Percentiles rank a stretch among this genome's conserved stretches.
Conservation (phyloP, 2,888 invertebrate species). For the Cephus spinipes region DNA sequence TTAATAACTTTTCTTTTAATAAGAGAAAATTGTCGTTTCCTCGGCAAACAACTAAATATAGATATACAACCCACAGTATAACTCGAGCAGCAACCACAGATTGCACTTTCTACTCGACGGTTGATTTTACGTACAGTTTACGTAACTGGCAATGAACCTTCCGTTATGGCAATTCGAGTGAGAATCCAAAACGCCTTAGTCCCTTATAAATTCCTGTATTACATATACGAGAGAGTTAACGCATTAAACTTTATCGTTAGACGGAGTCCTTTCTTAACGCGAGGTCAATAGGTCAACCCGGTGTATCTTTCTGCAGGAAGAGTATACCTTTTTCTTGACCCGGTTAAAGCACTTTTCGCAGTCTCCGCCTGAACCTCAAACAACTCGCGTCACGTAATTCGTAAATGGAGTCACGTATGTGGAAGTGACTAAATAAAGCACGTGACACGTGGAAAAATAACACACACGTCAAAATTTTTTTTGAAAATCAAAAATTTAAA, state of each 20-base stretch:
- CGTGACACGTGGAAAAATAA: neutral
- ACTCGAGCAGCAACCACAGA: slow-evolving; percentile 36
- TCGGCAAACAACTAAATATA: slow-evolving; percentile 11
- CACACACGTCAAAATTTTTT: neutral
- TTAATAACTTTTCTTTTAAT: slow-evolving; percentile 25
- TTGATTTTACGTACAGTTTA: slow-evolving; percentile 44
- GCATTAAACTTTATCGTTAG: neutral
- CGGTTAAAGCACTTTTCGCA: neutral
- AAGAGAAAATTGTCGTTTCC: slow-evolving; percentile 46
- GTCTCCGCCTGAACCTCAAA: neutral
- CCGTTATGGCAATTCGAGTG: slow-evolving; percentile 10
- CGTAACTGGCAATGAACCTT: slow-evolving; percentile 64
- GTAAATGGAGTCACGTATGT: neutral
- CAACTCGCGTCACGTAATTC: neutral
- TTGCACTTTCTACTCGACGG: slow-evolving; percentile 54
- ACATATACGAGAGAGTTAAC: neutral
- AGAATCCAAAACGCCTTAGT: neutral
- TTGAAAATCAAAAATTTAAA: neutral
- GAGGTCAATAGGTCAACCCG: neutral
- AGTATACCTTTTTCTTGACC: neutral
- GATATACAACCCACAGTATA: slow-evolving; percentile 25
- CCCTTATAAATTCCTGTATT: neutral
- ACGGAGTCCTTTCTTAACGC: neutral
- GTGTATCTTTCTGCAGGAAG: neutral
- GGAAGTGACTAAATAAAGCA: neutral